These are phyloP conservation scores for Steromphala cineraria DNA, from an alignment of 2,888 invertebrate species.

Conservation along the genomic window DNA sequence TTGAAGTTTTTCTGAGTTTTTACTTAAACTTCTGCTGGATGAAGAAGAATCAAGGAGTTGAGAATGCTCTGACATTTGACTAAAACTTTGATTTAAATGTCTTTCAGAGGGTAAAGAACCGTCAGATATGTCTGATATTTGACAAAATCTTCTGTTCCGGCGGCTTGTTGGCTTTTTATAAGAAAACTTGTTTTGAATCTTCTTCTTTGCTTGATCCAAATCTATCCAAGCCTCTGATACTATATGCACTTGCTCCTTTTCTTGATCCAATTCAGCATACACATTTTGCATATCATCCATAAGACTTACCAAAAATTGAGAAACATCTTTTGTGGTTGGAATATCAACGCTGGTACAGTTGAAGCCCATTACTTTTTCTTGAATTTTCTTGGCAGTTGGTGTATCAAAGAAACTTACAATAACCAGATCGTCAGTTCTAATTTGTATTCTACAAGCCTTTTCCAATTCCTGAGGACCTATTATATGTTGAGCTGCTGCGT, in stretches of 20 bases:
- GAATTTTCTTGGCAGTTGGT: neutral
- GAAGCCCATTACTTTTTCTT: neutral
- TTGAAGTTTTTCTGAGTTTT: too few species aligned
- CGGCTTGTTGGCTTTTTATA: neutral
- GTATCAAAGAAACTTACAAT: neutral
- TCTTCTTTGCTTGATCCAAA: neutral
- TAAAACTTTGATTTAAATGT: too few species aligned
- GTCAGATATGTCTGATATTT: neutral
- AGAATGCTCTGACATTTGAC: too few species aligned
- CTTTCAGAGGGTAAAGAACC: neutral
- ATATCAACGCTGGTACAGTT: neutral
- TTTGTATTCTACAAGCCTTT: neutral
- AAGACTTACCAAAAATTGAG: neutral
- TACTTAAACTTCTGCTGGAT: too few species aligned
- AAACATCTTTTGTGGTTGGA: neutral
- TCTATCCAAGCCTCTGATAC: neutral
- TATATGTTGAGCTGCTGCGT: neutral
- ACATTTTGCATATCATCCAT: neutral
- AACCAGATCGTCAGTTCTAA: neutral
- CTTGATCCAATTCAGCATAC: neutral
- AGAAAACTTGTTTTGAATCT: neutral
- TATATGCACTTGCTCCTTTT: neutral
- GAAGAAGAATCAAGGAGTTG: too few species aligned
- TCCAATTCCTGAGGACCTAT: neutral
- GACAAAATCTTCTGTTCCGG: neutral